Percentiles rank a stretch among this genome's conserved stretches.
phyloP scores from a whole-genome alignment of 2,113 vertebrate species.

The Pelecanoides urinatrix region DNA sequence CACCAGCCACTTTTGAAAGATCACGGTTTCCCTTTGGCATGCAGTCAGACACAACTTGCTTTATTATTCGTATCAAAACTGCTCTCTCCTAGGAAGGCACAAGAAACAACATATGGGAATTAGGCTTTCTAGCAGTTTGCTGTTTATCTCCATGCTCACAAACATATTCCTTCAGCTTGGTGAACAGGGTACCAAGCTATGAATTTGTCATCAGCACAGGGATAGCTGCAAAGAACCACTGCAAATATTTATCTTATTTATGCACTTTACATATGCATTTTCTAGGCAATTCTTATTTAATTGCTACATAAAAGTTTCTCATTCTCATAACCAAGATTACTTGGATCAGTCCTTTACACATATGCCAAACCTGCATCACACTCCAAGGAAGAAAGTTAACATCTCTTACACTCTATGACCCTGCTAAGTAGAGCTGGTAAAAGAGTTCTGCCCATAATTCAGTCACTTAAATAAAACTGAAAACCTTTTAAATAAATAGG shows the following conservation, averaged over 20 bases:
- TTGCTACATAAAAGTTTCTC: not conserved
- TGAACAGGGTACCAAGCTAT: not conserved
- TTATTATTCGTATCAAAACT: not conserved
- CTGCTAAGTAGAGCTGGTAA: not conserved
- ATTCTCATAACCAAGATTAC: not conserved
- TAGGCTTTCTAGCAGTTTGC: not conserved
- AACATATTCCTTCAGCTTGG: not conserved
- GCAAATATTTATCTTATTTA: not conserved
- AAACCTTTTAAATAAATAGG: not conserved
- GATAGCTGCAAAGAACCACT: not conserved
- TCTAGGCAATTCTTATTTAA: not conserved
- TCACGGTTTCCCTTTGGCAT: not conserved
- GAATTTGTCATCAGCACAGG: not conserved
- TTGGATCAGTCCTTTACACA: not conserved
- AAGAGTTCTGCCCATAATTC: not conserved
- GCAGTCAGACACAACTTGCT: not conserved
- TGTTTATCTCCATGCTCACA: not conserved
- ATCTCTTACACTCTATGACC: not conserved
- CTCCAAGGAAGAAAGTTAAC: not conserved
- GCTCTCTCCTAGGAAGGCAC: not conserved
- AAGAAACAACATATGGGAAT: not conserved
- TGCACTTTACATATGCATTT: not conserved
- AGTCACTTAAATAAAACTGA: not conserved
- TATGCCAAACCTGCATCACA: not conserved
- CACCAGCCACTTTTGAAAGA: not conserved